Evolutionary conservation across 2,113 vertebrate species (phyloP), one percentile per base, ranked within the genome.

Genomic region (Phrynosoma platyrhinos): DNA sequence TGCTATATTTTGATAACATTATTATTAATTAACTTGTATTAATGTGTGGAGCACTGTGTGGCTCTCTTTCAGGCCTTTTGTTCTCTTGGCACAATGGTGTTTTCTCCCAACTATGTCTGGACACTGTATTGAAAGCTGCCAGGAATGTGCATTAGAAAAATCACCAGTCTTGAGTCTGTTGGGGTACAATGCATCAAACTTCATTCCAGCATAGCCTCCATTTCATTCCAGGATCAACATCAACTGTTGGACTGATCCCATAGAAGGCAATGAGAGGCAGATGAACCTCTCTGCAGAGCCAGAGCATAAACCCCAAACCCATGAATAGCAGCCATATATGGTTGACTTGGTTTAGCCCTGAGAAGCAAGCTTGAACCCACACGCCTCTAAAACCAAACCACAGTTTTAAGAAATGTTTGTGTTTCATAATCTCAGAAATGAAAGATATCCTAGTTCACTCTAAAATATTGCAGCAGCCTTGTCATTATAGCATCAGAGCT

Each of bases 1-100:
- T 4, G 2, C 82, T 83, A 42, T 0, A 3, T 86, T 92, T 62
- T 36, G 74, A 66, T 82, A 92, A 88, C 68, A 16, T 82, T 92
- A 84, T 0, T 4, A 23, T 88, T 86, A 53, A 88, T 88, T 72
- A 30, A 25, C 16, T 92, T 87, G 53, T 58, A 55, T 88, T 83
- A 88, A 36, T 82, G 58, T 77, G 52, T 12, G 7, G 21, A 58
- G 42, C 72, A 55, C 53, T 83, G 18, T 83, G 42, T 55, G 9
- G 52, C 7, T 27, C 76, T 72, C 52, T 53, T 23, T 42, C 2
- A 30, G 64, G 75, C 9, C 30, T 66, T 83, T 72, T 87, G 74
- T 69, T 78, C 69, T n/a, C n/a, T 55, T 68, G n/a, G 62, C 47
- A 83, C 62, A 55, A 69, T 69, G 58, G 36, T 27, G 23, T 68